A percentile compares a stretch with the other conserved stretches of the same genome.
These are phyloP conservation scores for Acleris laterana DNA, from an alignment of 2,888 invertebrate species.

Conservation along the genomic window DNA sequence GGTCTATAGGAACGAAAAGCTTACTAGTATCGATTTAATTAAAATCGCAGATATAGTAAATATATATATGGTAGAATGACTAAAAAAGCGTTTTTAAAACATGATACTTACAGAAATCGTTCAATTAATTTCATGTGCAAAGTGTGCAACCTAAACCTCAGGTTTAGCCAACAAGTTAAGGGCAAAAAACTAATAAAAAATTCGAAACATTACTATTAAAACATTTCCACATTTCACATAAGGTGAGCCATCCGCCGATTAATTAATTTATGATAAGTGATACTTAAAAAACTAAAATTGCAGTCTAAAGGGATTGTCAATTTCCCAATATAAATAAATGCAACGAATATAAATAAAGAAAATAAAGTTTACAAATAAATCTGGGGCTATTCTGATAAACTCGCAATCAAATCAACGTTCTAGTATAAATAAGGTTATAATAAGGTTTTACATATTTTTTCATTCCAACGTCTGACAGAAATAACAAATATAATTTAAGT, in stretches of 20 bases:
- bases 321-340: constrained; percentile 63
- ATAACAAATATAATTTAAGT: neutral
- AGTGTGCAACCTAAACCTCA: neutral
- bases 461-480: constrained; percentile 7
- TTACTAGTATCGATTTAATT: constrained; percentile 15
- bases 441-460: constrained; percentile 3
- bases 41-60: constrained; percentile 12
- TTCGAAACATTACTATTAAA: neutral
- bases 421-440: constrained; percentile 19
- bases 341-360: constrained; percentile 71
- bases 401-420: constrained; percentile 18
- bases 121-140: constrained; percentile 23
- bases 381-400: constrained; percentile 16
- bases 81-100: constrained; percentile 26
- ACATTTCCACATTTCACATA: neutral
- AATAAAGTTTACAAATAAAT: constrained; percentile 40
- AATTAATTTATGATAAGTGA: constrained; percentile 10
- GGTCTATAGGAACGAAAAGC: constrained; percentile 49
- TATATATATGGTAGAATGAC: constrained; percentile 13
- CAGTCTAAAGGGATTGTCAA: constrained; percentile 50
- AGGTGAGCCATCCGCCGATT: constrained; percentile 15
- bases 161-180: too few relatives aligned
- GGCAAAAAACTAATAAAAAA: too few relatives aligned
- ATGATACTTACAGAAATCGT: constrained; percentile 11
- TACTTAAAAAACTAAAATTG: constrained; percentile 53